These are phyloP conservation scores for Drosophila takahashii DNA, from an alignment of 1,140 invertebrate species.

Conservation along the genomic window DNA sequence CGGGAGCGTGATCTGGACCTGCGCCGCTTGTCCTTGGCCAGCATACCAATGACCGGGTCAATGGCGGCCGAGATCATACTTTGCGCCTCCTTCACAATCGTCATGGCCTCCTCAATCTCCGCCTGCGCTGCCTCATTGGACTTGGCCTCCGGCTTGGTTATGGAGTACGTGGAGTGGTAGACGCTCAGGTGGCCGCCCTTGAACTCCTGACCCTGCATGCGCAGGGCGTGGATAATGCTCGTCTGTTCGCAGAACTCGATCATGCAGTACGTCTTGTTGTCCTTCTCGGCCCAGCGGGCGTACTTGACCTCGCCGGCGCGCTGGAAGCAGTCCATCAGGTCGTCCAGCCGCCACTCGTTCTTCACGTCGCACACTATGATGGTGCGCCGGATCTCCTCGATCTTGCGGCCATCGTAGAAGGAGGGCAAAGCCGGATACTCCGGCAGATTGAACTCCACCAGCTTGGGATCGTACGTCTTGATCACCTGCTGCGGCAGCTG, in stretches of 20 bases:
- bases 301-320: conserved; percentile 98
- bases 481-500: conserved; percentile 93
- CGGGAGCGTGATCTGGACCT: conserved; percentile 87
- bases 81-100: conserved; percentile 97
- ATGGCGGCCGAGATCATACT: conserved; percentile 96
- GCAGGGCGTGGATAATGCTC: conserved; percentile 93
- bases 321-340: conserved; percentile 94
- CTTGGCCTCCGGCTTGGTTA: conserved; percentile 96
- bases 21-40: conserved; percentile 92
- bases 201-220: conserved; percentile 92
- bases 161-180: conserved; percentile 95
- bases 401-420: conserved; percentile 94
- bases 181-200: conserved; percentile 89
- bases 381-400: conserved; percentile 98
- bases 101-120: conserved; percentile 99
- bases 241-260: conserved; percentile 97
- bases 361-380: conserved; percentile 93
- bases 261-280: conserved; percentile 92
- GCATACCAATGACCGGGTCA: conserved; percentile 93
- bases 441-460: conserved; percentile 93
- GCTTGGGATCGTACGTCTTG: conserved; percentile 95
- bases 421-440: conserved; percentile 97
- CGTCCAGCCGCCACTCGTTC: conserved; percentile 89
- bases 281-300: conserved; percentile 94
- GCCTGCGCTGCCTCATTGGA: conserved; percentile 97